phyloP scores from a whole-genome alignment of 2,113 vertebrate genomes.

The Dipodomys ordii region DNA sequence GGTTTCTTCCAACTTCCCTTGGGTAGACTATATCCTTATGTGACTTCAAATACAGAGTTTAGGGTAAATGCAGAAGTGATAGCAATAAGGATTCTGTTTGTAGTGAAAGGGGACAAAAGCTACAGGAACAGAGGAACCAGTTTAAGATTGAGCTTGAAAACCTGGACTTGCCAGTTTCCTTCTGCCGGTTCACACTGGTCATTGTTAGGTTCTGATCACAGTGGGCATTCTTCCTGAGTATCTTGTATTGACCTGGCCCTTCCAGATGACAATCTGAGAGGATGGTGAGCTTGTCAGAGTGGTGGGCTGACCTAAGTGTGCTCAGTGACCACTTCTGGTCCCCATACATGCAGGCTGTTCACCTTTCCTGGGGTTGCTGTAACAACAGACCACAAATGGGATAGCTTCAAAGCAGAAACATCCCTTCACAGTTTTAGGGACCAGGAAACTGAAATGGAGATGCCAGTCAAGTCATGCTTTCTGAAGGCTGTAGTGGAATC shows the following conservation, averaged over 20 bases:
- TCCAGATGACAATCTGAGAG: conserved; percentile 2
- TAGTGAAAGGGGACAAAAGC: conserved; percentile 2
- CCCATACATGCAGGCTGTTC: no score
- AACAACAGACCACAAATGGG: not conserved
- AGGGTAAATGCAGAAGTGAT: not conserved
- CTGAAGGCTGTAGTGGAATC: no score
- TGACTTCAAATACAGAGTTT: conserved; percentile 22
- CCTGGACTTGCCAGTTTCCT: not conserved
- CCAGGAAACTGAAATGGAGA: not conserved
- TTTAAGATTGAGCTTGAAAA: not conserved
- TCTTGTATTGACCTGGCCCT: not conserved
- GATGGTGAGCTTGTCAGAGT: not conserved
- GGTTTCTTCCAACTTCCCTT: not conserved
- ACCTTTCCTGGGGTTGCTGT: not conserved
- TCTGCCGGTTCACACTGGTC: not conserved
- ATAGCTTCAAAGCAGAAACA: not conserved
- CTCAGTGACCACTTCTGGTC: no score
- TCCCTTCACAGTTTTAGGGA: not conserved
- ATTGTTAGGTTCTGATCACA: not conserved
- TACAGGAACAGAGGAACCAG: not conserved
- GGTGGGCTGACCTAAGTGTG: not conserved
- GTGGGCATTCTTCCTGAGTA: not conserved
- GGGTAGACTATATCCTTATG: conserved; percentile 18
- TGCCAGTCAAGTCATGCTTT: accelerated
- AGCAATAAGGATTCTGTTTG: not conserved